Evolutionary conservation across 2,113 vertebrate genomes (phyloP), one percentile per base, ranked within the genome.

Genomic region (Nothobranchius furzeri): DNA sequence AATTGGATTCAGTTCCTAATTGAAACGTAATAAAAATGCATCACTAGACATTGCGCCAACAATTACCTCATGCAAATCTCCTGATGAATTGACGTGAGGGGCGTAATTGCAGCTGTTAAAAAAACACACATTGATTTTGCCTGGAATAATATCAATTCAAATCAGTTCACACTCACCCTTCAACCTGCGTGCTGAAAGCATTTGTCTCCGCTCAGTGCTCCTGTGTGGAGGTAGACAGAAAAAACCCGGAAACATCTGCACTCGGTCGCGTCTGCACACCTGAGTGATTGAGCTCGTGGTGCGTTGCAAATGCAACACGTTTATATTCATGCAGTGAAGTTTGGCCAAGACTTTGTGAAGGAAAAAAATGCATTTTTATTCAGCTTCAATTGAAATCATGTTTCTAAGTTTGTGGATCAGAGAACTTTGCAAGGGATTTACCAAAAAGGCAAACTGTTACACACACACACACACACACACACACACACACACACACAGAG

Each of bases 11-110:
- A 85, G 81, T 85, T 88, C 83, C 79, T 93, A 91, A 92, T 90
- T 93, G 92, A 92, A 93, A 90, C 83, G 84, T 91, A 91, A 90
- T 92, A 92, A 91, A 91, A 91, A 89, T 88, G 91, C 89, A 93
- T 90, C 89, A 89, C 87, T 90, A 85, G 87, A 90, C 78, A 75
- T 85, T 84, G 78, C 61, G 75, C 84, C 83, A 82, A 89, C 90
- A 91, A 92, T 90, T 88, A 92, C 91, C 80, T 89, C 87, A 92
- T 91, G 91, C 89, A 92, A 91, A 92, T 92, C 88, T 83, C 83
- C 61, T 91, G 89, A 92, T 91, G 88, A 92, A 91, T 88, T 85
- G 83, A 87, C 77, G 81, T 88, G 85, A 82, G 83, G 75, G 85
- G 75, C 70, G 76, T 90, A 91, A 93, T 90, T 90, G 90, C 84